Percentiles rank a stretch among this genome's conserved stretches.
Conservation (phyloP, 2,888 invertebrate species). For the Lamellibrachia satsuma region DNA sequence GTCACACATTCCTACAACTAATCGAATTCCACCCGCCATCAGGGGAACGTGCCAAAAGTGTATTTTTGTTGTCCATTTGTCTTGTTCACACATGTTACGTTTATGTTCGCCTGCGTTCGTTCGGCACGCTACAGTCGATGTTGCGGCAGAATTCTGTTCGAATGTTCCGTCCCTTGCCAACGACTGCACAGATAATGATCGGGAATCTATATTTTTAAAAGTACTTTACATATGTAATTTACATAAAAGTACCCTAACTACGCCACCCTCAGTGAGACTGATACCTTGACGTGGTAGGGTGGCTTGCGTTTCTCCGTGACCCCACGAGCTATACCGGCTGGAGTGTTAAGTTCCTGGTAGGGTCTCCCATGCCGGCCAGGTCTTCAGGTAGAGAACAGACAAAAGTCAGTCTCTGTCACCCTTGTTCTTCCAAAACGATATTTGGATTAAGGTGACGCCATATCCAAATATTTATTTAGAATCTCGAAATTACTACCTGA, state of each 20-base stretch:
- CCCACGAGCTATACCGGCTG: background rate
- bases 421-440: background rate
- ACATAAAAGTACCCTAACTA: background rate
- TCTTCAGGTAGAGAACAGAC: background rate
- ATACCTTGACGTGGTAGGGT: constrained; percentile 13
- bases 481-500: background rate
- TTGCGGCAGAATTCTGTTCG: background rate
- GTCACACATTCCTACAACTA: constrained; percentile 13
- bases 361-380: background rate
- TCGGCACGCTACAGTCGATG: background rate
- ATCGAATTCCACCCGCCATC: constrained; percentile 13
- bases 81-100: background rate
- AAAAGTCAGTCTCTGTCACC: background rate
- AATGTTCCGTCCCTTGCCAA: background rate
- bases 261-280: constrained; percentile 13
- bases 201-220: constrained; percentile 4
- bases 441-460: background rate
- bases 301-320: constrained; percentile 6
- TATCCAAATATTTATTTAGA: background rate
- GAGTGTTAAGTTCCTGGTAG: background rate
- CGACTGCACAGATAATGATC: background rate
- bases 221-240: background rate
- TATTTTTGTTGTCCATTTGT: background rate
- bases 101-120: background rate
- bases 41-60: background rate